Percentiles rank a stretch among this genome's conserved stretches.
These are phyloP conservation scores for Nanger granti DNA, from an alignment of 2,113 vertebrate species.

Conservation along the genomic window DNA sequence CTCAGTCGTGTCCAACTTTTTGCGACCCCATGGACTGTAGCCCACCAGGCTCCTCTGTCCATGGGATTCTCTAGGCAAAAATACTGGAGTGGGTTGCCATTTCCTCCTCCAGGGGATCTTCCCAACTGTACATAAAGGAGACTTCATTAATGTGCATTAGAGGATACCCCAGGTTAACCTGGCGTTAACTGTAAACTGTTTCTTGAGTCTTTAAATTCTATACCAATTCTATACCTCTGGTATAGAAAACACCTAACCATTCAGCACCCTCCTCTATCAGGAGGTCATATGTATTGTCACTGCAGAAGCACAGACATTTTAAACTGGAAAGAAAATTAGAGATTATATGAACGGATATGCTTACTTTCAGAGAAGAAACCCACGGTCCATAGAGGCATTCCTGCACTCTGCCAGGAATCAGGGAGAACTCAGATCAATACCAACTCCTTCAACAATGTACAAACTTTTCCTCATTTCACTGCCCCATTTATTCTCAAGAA, in stretches of 20 bases:
- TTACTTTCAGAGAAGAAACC: neutral
- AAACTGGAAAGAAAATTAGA: neutral
- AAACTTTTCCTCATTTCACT: constrained; percentile 34
- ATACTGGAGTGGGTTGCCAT: neutral
- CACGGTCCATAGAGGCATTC: neutral
- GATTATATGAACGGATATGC: neutral
- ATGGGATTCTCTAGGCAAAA: neutral
- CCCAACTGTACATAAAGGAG: neutral
- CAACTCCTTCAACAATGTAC: neutral
- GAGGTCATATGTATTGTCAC: neutral
- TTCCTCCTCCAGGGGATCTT: neutral
- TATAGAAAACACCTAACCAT: neutral
- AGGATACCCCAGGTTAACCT: neutral
- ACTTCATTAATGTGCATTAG: neutral
- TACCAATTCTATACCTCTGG: neutral
- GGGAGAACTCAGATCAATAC: neutral
- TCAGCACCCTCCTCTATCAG: neutral
- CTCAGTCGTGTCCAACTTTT: neutral
- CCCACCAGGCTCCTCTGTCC: neutral
- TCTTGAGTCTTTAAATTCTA: neutral
- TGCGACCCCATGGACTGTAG: neutral
- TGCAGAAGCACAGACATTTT: neutral
- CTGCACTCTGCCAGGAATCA: neutral
- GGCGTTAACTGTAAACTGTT: neutral
- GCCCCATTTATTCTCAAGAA: constrained; percentile 48